phyloP scores from a whole-genome alignment of 2,113 vertebrate genomes.

The Riparia riparia region DNA sequence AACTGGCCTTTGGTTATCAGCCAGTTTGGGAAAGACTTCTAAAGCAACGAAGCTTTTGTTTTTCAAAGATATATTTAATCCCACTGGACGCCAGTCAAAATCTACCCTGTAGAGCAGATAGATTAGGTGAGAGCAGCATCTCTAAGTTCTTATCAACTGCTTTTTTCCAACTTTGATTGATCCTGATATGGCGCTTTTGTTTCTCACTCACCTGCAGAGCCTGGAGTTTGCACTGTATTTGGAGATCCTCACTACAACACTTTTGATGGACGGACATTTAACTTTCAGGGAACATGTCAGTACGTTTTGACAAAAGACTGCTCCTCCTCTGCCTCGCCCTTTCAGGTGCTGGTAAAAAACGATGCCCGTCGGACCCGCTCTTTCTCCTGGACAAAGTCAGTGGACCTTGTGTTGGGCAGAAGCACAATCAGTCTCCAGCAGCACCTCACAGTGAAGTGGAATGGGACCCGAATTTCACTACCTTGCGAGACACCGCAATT shows the following conservation, averaged over 20 bases:
- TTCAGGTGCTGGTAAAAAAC: conserved; percentile 96
- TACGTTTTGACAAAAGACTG: conserved; percentile 96
- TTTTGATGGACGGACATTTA: conserved; percentile 97
- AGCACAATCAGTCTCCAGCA: conserved; percentile 91
- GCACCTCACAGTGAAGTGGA: conserved; percentile 93
- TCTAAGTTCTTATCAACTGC: neutral
- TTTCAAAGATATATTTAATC: neutral
- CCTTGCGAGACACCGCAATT: conserved; percentile 88
- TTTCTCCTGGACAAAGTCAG: conserved; percentile 98
- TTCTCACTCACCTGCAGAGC: conserved; percentile 85
- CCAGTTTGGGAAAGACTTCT: neutral
- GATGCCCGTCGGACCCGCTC: conserved; percentile 93
- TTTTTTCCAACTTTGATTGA: neutral
- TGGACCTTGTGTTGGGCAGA: conserved; percentile 86
- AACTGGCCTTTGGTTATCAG: neutral
- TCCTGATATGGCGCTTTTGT: conserved; percentile 74
- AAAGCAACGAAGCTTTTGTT: neutral
- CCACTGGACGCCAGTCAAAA: neutral
- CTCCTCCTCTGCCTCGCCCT: conserved; percentile 86
- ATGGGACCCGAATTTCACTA: conserved; percentile 90
- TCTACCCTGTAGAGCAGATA: neutral
- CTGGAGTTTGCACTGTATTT: conserved; percentile 97
- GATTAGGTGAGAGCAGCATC: neutral
- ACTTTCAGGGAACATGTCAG: conserved; percentile 99
- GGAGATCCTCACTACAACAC: conserved; percentile 99